These are phyloP conservation scores for Acrobasis consociella DNA, from an alignment of 2,888 invertebrate genomes.

Conservation along the genomic window DNA sequence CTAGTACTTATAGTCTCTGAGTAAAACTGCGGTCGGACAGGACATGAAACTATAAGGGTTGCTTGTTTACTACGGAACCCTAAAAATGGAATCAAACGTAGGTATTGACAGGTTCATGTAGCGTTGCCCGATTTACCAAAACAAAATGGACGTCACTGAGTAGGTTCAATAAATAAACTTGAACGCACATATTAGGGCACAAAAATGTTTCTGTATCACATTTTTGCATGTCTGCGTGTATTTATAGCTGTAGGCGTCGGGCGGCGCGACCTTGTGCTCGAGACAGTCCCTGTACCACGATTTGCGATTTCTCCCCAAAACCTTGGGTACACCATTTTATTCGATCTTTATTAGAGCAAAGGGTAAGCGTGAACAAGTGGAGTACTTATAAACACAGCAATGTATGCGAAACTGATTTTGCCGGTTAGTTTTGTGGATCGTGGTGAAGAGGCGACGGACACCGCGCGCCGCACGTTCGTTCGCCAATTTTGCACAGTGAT, in stretches of 20 bases:
- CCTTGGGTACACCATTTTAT: background rate
- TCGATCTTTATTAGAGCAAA: background rate
- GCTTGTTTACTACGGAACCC: too few relatives aligned
- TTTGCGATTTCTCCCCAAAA: conserved; percentile 37
- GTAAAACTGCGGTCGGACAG: too few relatives aligned
- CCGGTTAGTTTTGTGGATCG: conserved; percentile 21
- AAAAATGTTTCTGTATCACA: conserved; percentile 67
- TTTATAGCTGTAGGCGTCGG: conserved; percentile 75
- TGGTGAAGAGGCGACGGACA: conserved; percentile 50
- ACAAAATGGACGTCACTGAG: conserved; percentile 5
- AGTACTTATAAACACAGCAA: conserved; percentile 31
- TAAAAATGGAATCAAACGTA: too few relatives aligned
- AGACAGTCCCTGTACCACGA: conserved; percentile 58
- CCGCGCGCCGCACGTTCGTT: conserved; percentile 61
- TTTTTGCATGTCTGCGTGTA: conserved; percentile 78
- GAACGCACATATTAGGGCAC: conserved; percentile 59
- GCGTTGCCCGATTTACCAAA: background rate
- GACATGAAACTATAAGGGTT: too few relatives aligned
- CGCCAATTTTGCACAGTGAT: conserved; percentile 78
- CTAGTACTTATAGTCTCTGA: too few relatives aligned
- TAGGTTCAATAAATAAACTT: conserved; percentile 33
- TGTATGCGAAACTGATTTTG: conserved; percentile 34
- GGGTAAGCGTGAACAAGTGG: background rate
- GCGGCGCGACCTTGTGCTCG: conserved; percentile 73
- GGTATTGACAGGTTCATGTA: too few relatives aligned